phyloP scores from a whole-genome alignment of 2,888 invertebrate genomes.

The Branchinecta sandiegonensis region DNA sequence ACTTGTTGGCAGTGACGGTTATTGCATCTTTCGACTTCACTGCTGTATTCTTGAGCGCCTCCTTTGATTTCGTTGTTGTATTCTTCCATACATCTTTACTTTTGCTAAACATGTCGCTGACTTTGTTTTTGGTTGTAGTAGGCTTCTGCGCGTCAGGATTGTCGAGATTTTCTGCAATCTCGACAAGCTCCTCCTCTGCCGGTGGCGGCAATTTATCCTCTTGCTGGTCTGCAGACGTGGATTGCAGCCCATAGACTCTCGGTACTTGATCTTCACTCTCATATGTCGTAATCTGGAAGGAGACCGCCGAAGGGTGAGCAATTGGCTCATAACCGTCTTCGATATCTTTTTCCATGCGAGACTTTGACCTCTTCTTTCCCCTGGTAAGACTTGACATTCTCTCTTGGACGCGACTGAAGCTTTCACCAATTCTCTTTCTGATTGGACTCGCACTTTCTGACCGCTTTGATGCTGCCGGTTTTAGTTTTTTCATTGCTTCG shows the following conservation, averaged over 20 bases:
- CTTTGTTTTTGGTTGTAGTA: neutral
- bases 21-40: neutral
- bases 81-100: neutral
- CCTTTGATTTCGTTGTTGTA: neutral
- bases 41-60: neutral
- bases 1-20: conserved; percentile 23
- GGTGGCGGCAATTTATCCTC: neutral
- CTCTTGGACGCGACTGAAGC: conserved; percentile 13
- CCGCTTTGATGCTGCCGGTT: conserved; percentile 10
- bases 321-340: conserved; percentile 14
- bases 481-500: conserved; percentile 2
- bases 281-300: conserved; percentile 9
- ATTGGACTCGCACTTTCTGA: conserved; percentile 24
- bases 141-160: neutral
- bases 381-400: neutral
- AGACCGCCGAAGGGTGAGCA: neutral
- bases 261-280: conserved; percentile 9
- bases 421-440: conserved; percentile 21
- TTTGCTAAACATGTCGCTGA: neutral
- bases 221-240: neutral
- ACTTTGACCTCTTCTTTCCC: neutral
- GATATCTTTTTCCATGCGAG: neutral
- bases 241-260: neutral
- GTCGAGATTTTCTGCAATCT: neutral
- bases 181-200: neutral